Conservation (phyloP, 1,140 invertebrate species). For the Drosophila paulistorum region DNA sequence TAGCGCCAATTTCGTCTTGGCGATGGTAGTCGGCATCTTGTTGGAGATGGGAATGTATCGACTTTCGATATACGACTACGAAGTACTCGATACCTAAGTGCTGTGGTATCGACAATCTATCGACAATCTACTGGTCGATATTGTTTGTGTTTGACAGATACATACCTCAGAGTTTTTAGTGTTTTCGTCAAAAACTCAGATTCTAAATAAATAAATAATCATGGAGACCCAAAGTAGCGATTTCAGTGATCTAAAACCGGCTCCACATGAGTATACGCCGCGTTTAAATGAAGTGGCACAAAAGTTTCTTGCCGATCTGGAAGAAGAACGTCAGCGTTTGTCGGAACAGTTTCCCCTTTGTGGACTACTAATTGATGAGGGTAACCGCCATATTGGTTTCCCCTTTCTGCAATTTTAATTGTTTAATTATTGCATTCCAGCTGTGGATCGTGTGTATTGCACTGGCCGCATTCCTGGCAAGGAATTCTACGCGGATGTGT, state of each 20-base stretch:
- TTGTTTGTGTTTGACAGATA: constrained; percentile 29
- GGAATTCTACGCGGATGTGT: constrained; percentile 78
- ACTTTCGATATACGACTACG: background rate
- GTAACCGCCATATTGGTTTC: constrained; percentile 35
- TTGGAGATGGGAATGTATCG: background rate
- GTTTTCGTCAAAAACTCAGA: background rate
- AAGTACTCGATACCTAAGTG: background rate
- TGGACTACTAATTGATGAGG: constrained; percentile 67
- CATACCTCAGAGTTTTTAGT: constrained; percentile 54
- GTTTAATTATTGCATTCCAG: constrained; percentile 16
- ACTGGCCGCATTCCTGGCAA: constrained; percentile 77
- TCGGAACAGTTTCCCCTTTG: constrained; percentile 67
- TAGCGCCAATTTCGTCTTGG: background rate
- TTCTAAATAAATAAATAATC: constrained; percentile 16
- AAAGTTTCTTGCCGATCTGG: constrained; percentile 73
- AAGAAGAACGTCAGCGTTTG: constrained; percentile 69
- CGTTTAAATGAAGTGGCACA: constrained; percentile 73
- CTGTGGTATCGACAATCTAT: background rate
- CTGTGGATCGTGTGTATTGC: constrained; percentile 71
- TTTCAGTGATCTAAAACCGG: constrained; percentile 54
- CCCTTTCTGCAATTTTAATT: background rate
- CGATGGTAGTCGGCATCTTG: background rate
- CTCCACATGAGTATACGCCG: constrained; percentile 64
- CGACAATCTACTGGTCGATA: background rate
- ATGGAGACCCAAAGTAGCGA: constrained; percentile 57